A percentile compares a stretch with the other conserved stretches of the same genome.
phyloP scores from a whole-genome alignment of 1,140 invertebrate genomes.

The Phortica variegata region DNA sequence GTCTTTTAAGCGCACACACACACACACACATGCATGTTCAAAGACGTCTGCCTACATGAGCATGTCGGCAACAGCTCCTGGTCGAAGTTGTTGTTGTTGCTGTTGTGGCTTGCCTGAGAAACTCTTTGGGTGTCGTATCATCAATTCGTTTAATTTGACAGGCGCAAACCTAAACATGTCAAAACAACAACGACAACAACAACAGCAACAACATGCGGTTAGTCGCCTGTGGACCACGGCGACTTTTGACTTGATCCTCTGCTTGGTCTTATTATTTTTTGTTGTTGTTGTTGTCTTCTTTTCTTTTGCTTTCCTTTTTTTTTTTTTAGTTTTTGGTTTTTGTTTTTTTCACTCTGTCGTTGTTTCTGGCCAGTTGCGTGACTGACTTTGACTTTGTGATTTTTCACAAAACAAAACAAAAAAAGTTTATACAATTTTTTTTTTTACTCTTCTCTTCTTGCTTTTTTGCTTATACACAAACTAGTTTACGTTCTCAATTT shows the following conservation, averaged over 20 bases:
- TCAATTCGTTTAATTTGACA: constrained; percentile 59
- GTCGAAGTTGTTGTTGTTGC: neutral
- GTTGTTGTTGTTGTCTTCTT: constrained; percentile 22
- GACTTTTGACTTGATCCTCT: constrained; percentile 5
- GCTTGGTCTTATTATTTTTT: constrained; percentile 22
- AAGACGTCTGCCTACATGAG: neutral
- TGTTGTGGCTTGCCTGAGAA: constrained; percentile 44
- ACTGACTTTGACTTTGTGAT: neutral
- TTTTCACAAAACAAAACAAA: neutral
- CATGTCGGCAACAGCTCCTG: neutral
- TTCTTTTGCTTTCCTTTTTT: constrained; percentile 26
- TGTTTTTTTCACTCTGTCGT: constrained; percentile 6
- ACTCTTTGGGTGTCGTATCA: constrained; percentile 58
- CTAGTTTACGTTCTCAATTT: neutral
- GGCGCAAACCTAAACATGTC: constrained; percentile 58
- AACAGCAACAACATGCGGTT: constrained; percentile 34
- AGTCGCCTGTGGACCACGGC: constrained; percentile 27
- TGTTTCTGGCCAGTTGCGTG: neutral
- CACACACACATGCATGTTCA: neutral
- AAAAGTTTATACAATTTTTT: neutral
- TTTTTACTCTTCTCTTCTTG: neutral
- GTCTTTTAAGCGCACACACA: too few relatives aligned
- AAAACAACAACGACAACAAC: constrained; percentile 47
- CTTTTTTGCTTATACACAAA: neutral
- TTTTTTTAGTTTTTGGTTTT: constrained; percentile 4